A percentile compares a stretch with the other conserved stretches of the same genome.
Evolutionary conservation across 1,140 invertebrate genomes (phyloP).

Genomic region (Tetragnatha versicolor): DNA sequence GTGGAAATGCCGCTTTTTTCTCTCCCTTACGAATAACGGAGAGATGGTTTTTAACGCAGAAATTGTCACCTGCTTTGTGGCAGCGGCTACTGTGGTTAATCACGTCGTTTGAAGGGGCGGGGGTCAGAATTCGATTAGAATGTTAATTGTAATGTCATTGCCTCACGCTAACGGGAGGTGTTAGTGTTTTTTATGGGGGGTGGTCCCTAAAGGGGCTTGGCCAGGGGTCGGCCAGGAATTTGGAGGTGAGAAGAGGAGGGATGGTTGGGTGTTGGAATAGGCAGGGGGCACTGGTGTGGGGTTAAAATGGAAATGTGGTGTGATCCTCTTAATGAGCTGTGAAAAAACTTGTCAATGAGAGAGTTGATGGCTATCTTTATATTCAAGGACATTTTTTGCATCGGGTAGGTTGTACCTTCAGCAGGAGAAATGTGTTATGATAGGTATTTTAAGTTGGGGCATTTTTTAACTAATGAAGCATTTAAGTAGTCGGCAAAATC

Average conservation of each 20-base stretch:
- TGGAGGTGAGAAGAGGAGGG: neutral
- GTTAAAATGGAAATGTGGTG: no score
- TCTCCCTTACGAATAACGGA: neutral
- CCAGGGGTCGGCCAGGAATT: neutral
- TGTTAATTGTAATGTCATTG: conserved; percentile 27
- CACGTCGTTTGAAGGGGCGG: conserved; percentile 8
- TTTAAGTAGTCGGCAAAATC: no score
- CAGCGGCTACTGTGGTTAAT: conserved; percentile 29
- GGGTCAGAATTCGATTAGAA: conserved; percentile 27
- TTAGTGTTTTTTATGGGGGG: neutral
- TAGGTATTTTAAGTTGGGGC: no score
- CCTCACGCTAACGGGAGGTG: neutral
- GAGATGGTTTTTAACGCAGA: conserved; percentile 23
- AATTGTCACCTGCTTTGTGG: conserved; percentile 40
- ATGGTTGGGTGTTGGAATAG: no score
- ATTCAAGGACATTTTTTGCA: no score
- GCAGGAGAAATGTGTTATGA: no score
- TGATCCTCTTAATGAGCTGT: no score
- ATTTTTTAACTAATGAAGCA: no score
- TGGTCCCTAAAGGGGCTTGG: neutral
- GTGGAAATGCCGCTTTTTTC: conserved; percentile 1
- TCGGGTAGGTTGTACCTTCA: no score
- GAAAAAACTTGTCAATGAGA: no score
- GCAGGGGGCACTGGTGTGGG: no score
- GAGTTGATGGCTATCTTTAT: no score